phyloP scores from a whole-genome alignment of 2,113 vertebrate genomes.

The Morone chrysops region DNA sequence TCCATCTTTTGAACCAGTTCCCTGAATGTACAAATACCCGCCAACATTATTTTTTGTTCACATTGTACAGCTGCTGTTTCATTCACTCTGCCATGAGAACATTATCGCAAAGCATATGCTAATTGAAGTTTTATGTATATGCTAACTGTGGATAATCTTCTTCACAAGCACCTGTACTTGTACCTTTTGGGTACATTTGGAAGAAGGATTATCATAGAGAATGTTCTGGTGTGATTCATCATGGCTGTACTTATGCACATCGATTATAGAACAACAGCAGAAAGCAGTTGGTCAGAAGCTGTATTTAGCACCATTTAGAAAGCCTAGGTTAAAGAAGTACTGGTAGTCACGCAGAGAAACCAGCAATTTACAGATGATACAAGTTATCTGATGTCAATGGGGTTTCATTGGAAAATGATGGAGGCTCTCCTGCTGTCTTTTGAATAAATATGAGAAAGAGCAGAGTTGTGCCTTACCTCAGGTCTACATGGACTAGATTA shows the following conservation, averaged over 20 bases:
- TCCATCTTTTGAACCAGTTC: conserved; percentile 20
- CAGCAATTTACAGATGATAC: background rate
- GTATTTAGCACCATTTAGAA: background rate
- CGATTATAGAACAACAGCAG: conserved; percentile 2
- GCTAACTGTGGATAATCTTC: background rate
- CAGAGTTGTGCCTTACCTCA: background rate
- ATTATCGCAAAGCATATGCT: background rate
- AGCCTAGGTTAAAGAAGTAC: background rate
- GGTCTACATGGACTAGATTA: background rate
- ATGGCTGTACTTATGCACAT: background rate
- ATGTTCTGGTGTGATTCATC: conserved; percentile 10
- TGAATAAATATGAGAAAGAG: background rate
- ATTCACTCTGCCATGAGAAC: background rate
- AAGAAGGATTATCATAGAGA: background rate
- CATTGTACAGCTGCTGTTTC: background rate
- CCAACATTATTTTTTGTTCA: background rate
- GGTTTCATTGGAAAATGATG: background rate
- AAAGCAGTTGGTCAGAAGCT: background rate
- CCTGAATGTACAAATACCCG: conserved; percentile 14
- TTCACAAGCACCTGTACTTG: background rate
- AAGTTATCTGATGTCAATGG: background rate
- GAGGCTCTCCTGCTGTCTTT: background rate
- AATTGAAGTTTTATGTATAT: background rate
- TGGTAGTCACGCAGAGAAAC: background rate
- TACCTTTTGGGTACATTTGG: background rate